These are phyloP conservation scores for Barbus barbus DNA, from an alignment of 2,113 vertebrate genomes.

Conservation along the genomic window DNA sequence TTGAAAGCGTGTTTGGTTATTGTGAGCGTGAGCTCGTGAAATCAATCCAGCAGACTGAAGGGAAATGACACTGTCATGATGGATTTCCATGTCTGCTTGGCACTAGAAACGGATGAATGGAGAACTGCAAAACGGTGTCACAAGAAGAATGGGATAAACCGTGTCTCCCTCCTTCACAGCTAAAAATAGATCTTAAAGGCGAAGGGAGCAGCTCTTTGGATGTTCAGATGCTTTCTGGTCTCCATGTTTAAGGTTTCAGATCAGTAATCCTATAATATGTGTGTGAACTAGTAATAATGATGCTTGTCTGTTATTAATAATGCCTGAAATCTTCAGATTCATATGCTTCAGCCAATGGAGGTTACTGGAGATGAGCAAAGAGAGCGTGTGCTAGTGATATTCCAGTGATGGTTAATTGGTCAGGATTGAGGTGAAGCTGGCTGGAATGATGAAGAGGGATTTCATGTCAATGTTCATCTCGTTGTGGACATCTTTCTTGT, in stretches of 20 bases:
- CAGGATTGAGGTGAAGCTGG: background rate
- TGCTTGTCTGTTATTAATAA: background rate
- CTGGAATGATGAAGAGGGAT: background rate
- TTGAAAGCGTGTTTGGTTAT: background rate
- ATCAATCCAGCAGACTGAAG: slow-evolving; percentile 26
- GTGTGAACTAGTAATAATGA: background rate
- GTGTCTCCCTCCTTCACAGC: background rate
- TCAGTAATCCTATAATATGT: background rate
- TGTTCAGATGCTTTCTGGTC: background rate
- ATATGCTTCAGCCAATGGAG: background rate
- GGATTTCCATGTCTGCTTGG: slow-evolving; percentile 9
- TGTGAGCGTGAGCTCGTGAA: background rate
- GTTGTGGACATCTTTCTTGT: background rate
- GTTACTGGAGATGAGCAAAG: background rate
- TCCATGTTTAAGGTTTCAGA: background rate
- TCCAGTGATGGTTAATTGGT: background rate
- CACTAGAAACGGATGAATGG: background rate
- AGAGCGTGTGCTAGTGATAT: no score
- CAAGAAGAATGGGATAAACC: slow-evolving; percentile 18
- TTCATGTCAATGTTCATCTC: background rate
- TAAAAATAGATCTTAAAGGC: background rate
- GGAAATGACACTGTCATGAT: slow-evolving; percentile 14
- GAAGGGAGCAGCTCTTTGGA: background rate
- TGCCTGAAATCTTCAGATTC: no score
- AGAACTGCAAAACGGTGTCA: background rate